A percentile compares a stretch with the other conserved stretches of the same genome.
phyloP scores from a whole-genome alignment of 37 sponge, comb jelly and placozoan genomes.

The Tethya wilhelma region DNA sequence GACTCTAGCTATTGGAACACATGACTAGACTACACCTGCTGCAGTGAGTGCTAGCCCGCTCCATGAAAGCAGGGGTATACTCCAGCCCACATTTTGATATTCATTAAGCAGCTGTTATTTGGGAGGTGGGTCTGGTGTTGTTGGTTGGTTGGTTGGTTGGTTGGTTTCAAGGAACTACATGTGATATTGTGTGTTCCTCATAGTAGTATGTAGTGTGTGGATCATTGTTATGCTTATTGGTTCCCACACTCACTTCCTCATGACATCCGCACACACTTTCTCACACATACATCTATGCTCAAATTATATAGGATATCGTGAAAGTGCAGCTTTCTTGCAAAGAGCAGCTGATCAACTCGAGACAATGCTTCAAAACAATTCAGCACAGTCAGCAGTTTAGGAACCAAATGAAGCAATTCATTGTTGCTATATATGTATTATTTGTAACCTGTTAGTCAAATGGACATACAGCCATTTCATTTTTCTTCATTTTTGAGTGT shows the following conservation, averaged over 20 bases:
- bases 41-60: too few species aligned
- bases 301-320: constrained; percentile 78
- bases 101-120: too few species aligned
- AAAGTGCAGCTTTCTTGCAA: constrained; percentile 76
- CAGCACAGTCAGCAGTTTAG: not conserved
- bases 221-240: not conserved
- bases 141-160: too few species aligned
- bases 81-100: too few species aligned
- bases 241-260: not conserved
- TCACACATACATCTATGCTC: not conserved
- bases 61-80: too few species aligned
- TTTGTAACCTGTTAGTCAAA: not conserved
- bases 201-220: not conserved
- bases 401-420: not conserved
- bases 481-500: not conserved
- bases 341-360: constrained; percentile 88
- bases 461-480: not conserved
- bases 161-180: too few species aligned
- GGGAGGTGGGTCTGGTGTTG: too few species aligned
- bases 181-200: not conserved
- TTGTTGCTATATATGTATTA: not conserved
- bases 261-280: too few species aligned
- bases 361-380: constrained; percentile 49
- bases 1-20: not conserved
- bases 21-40: too few species aligned